Evolutionary conservation across 1,140 invertebrate species (phyloP).

Genomic region (Lamellibrachia luymesi): DNA sequence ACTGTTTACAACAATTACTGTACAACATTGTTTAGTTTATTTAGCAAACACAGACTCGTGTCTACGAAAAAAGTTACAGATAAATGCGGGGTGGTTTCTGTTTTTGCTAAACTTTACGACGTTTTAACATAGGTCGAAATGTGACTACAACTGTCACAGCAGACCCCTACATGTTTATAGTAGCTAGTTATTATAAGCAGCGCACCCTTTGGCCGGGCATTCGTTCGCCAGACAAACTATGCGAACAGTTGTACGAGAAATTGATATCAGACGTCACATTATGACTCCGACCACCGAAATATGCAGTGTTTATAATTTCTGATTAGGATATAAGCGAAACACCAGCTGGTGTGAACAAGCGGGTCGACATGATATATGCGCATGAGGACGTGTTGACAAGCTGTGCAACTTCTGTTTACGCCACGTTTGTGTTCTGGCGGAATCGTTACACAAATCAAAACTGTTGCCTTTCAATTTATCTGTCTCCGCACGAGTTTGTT

Average conservation of each 20-base stretch:
- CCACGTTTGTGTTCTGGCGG: not conserved
- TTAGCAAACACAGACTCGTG: too few relatives aligned
- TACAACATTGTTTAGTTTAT: too few relatives aligned
- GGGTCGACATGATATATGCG: not conserved
- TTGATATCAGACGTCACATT: not conserved
- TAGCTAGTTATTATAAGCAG: not conserved
- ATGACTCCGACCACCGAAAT: not conserved
- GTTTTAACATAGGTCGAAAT: not conserved
- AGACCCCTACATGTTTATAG: not conserved
- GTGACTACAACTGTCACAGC: not conserved
- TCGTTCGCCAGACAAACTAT: not conserved
- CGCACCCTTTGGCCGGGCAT: not conserved
- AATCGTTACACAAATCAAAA: constrained; percentile 5
- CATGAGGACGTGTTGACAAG: not conserved
- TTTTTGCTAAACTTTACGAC: not conserved
- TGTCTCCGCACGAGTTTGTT: not conserved
- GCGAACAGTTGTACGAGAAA: not conserved
- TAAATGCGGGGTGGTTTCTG: too few relatives aligned
- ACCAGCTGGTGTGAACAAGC: not conserved
- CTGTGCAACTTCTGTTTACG: not conserved
- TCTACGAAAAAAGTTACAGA: too few relatives aligned
- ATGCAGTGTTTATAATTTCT: not conserved
- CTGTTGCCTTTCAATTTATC: not conserved
- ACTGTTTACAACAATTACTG: too few relatives aligned
- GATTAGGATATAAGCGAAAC: not conserved